Base-by-base conservation (phyloP, 2,888 invertebrate species). In the Hermaeophaga mercurialis region DNA sequence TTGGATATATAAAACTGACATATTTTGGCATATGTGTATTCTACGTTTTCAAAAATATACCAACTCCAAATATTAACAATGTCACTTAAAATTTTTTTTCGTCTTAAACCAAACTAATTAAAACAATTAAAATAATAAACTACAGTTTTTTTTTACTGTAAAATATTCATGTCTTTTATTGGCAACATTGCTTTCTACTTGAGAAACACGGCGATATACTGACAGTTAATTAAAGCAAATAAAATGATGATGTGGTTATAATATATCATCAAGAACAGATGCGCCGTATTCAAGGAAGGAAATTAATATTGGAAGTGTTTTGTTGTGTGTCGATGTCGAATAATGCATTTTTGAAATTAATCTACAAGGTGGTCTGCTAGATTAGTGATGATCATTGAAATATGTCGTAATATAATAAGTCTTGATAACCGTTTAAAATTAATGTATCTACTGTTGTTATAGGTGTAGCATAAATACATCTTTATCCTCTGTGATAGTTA, bases 211-310 rank as follows among this genome's bases (percentile, higher is more conserved):
- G 53, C 44, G 52, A 46, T 52, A 50, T 12, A 43, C 45, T 50
- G 56, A 54, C 49, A 59, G 56, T 59, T 53, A 57, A 57, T 60
- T 60, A 60, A 55, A 47, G 57, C 38, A 48, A 52, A 60, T 57
- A 55, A 57, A 56, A 54, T 41, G 60, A 43, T 41, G 50, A 33
- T 38, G 43, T 39, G 36, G 36, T 39, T 34, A 36, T 39, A 44
- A 55, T 55, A 47, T 52, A 53, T 60, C 56, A 60, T 59, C 39
- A 45, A 41, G 45, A 48, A 50, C 59, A 60, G 56, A 60, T 60
- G 59, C 26, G 49, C 8, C 18, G 43, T 36, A 49, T 54, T 33
- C 49, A 39, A 28, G 52, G 11, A 53, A 45, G 45, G 39, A 53
- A 57, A 57, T 57, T 57, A 47, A 57, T 57, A 54, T 43, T 54